Conservation (phyloP, 2,888 invertebrate species). For the Oasisia sp. region DNA sequence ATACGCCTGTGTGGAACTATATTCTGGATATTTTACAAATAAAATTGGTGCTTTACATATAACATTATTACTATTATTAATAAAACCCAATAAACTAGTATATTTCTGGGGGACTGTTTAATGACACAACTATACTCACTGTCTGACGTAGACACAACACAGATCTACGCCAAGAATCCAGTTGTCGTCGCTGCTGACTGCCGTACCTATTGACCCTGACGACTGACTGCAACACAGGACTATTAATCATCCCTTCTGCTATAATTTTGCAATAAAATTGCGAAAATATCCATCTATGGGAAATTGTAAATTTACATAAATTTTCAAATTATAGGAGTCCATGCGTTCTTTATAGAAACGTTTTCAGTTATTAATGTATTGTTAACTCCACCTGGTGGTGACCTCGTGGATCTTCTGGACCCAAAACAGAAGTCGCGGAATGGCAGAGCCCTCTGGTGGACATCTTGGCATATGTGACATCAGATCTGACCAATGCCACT, state of each 20-base stretch:
- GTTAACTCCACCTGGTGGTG: not conserved
- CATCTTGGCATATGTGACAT: not conserved
- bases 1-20: too few species aligned
- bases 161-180: not conserved
- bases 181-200: not conserved
- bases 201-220: not conserved
- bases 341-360: not conserved
- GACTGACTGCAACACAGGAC: not conserved
- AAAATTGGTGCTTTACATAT: too few species aligned
- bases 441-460: slow-evolving; percentile 7
- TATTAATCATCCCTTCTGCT: not conserved
- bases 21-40: too few species aligned
- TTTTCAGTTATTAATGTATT: not conserved
- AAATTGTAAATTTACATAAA: not conserved
- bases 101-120: not conserved
- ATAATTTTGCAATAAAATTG: not conserved
- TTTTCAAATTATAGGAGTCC: not conserved
- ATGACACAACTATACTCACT: not conserved
- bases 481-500: not conserved
- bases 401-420: not conserved
- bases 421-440: not conserved
- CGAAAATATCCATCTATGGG: not conserved
- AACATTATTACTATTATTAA: too few species aligned
- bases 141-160: not conserved
- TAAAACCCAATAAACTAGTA: not conserved